Evolutionary conservation across 2,113 vertebrate genomes (phyloP).

Genomic region (Chinchilla lanigera): DNA sequence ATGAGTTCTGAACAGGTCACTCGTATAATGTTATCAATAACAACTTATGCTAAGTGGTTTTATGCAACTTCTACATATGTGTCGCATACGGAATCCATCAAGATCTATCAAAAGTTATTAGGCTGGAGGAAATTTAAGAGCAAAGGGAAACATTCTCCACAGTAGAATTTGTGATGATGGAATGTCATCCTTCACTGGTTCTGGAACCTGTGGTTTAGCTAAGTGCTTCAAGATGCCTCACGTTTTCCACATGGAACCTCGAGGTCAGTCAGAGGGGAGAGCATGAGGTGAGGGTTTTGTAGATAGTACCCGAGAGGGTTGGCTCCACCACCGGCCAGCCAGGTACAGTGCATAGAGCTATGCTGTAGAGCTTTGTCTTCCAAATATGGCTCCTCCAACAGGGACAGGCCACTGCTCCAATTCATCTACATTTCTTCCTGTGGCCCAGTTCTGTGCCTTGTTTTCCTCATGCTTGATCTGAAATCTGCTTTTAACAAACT

Average conservation of each 20-base stretch:
- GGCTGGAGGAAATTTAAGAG: not conserved
- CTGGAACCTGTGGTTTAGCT: not conserved
- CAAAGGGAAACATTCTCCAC: not conserved
- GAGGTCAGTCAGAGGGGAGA: not conserved
- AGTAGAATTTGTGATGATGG: not conserved
- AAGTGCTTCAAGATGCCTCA: slow-evolving; percentile 25
- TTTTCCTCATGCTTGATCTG: not conserved
- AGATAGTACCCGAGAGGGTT: rapidly evolving
- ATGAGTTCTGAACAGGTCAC: not conserved
- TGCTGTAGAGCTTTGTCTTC: not conserved
- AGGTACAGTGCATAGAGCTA: not conserved
- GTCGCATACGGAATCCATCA: not conserved
- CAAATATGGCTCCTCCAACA: not conserved
- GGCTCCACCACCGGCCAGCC: rapidly evolving
- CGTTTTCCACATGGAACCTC: not conserved
- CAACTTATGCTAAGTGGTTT: not conserved
- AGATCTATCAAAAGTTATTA: not conserved
- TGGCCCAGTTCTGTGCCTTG: not conserved
- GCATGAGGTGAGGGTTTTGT: not conserved
- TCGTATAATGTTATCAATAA: not conserved
- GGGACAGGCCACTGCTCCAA: not conserved
- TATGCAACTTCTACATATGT: not conserved
- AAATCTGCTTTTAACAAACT: not conserved
- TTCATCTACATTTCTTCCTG: not conserved
- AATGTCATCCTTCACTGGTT: not conserved